Percentiles rank a stretch among this genome's conserved stretches.
Evolutionary conservation across 1,140 invertebrate species (phyloP).

Genomic region (Dendrolimus kikuchii): DNA sequence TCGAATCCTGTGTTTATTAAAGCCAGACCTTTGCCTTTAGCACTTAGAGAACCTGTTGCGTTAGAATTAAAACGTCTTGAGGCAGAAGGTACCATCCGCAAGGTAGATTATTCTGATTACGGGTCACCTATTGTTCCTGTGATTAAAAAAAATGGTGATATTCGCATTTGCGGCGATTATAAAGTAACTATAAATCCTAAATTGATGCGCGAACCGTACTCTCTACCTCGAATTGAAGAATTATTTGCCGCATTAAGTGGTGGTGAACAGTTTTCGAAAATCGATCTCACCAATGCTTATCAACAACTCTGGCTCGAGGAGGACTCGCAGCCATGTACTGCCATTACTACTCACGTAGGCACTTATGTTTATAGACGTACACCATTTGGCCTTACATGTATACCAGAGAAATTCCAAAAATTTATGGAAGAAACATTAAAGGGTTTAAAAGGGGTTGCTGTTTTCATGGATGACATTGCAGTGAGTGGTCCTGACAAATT

Average conservation of each 20-base stretch:
- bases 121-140: background rate
- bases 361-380: background rate
- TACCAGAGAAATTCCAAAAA: too few species aligned
- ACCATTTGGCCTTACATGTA: too few species aligned
- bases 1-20: background rate
- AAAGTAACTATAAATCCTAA: background rate
- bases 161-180: background rate
- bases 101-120: conserved; percentile 1
- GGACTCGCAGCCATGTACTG: background rate
- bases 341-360: background rate
- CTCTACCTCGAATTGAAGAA: conserved; percentile 1
- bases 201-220: background rate
- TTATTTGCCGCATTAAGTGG: background rate
- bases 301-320: background rate
- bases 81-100: background rate
- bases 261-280: background rate
- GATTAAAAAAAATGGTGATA: background rate
- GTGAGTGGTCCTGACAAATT: background rate
- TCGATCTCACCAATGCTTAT: background rate
- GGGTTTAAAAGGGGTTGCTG: background rate
- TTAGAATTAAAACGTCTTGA: conserved; percentile 1
- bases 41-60: background rate
- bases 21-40: background rate
- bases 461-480: background rate
- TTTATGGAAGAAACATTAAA: background rate